Percentiles rank a stretch among this genome's conserved stretches.
Conservation (phyloP, 2,888 invertebrate species). For the Cenopis cana region DNA sequence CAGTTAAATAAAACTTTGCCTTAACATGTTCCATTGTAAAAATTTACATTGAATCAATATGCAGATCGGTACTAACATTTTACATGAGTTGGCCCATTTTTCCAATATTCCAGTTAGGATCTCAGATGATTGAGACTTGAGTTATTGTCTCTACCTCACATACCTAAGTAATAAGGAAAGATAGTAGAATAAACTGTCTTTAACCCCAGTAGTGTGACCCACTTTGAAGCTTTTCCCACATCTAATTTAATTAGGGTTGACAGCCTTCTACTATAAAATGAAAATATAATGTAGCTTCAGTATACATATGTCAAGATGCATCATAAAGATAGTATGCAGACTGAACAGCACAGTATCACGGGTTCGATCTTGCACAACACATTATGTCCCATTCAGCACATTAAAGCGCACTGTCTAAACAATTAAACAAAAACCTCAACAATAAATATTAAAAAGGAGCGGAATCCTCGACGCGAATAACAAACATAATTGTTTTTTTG, state of each 20-base stretch:
- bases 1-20: neutral
- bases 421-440: conserved; percentile 68
- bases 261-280: conserved; percentile 30
- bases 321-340: conserved; percentile 31
- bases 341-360: conserved; percentile 50
- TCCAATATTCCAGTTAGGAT: neutral
- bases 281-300: conserved; percentile 25
- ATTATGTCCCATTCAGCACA: conserved; percentile 41
- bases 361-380: conserved; percentile 63
- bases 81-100: neutral
- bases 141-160: neutral
- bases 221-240: conserved; percentile 8
- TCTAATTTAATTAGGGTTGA: conserved; percentile 27
- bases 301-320: conserved; percentile 35
- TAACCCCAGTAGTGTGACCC: neutral
- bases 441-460: conserved; percentile 66
- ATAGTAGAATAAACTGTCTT: neutral
- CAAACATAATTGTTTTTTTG: conserved; percentile 83
- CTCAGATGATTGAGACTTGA: too few species aligned
- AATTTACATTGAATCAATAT: neutral
- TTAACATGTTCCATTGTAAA: neutral
- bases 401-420: conserved; percentile 62
- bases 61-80: neutral
- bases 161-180: neutral
- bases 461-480: conserved; percentile 75